A percentile compares a stretch with the other conserved stretches of the same genome.
These are phyloP conservation scores for Acyrthosiphon pisum DNA, from an alignment of 1,140 invertebrate genomes.

Conservation along the genomic window DNA sequence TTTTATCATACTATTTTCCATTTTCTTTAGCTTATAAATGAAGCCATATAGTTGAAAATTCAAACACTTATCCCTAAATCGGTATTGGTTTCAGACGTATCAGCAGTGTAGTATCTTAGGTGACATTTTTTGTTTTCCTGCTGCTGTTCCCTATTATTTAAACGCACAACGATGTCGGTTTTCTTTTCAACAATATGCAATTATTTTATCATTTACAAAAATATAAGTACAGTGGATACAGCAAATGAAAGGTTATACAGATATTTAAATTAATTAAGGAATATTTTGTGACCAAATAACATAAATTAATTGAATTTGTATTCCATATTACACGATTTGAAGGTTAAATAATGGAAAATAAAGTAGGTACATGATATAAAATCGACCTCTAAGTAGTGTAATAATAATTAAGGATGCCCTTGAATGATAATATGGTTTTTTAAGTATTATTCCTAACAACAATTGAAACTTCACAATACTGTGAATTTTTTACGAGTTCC, in stretches of 20 bases:
- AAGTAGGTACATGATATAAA: not conserved
- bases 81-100: not conserved
- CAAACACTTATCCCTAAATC: not conserved
- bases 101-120: not conserved
- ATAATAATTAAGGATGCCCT: conserved; percentile 29
- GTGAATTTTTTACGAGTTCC: conserved; percentile 19
- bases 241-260: not conserved
- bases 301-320: conserved; percentile 7
- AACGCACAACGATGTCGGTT: not conserved
- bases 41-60: not conserved
- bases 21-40: not conserved
- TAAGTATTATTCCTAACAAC: not conserved
- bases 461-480: conserved; percentile 33
- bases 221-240: not conserved
- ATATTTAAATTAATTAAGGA: conserved; percentile 14
- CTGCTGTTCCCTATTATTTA: not conserved
- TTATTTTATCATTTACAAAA: not conserved
- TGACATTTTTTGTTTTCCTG: not conserved
- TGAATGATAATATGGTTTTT: conserved; percentile 7
- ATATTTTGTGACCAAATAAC: not conserved
- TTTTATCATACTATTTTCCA: not conserved
- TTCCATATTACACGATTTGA: not conserved
- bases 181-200: not conserved
- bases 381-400: conserved; percentile 30
- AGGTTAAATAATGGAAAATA: conserved; percentile 27